These are phyloP conservation scores for Tinea semifulvella DNA, from an alignment of 2,888 invertebrate species.

Conservation along the genomic window DNA sequence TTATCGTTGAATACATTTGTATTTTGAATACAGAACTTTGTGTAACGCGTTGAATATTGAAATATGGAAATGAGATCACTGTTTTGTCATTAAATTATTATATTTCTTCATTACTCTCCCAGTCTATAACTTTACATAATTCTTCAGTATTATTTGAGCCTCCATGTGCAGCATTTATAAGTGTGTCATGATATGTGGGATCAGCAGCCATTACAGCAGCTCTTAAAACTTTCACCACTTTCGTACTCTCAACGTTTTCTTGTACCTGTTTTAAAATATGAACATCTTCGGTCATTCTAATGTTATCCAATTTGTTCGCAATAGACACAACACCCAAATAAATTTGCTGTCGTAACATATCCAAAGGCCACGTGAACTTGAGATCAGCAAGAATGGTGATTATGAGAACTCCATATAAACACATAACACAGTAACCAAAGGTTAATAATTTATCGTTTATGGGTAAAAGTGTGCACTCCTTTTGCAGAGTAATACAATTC, in stretches of 20 bases:
- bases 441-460: slow-evolving; percentile 38
- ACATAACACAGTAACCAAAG: slow-evolving; percentile 33
- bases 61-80: too few species aligned
- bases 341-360: slow-evolving; percentile 35
- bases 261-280: slow-evolving; percentile 36
- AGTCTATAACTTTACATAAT: too few species aligned
- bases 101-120: too few species aligned
- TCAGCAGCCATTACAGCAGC: slow-evolving; percentile 24
- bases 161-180: slow-evolving; percentile 17
- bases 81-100: too few species aligned
- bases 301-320: slow-evolving; percentile 19
- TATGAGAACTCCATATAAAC: slow-evolving; percentile 36
- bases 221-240: slow-evolving; percentile 33
- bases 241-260: slow-evolving; percentile 30
- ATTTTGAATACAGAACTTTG: background rate
- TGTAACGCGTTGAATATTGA: too few species aligned
- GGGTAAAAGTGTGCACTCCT: slow-evolving; percentile 39
- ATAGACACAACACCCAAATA: slow-evolving; percentile 39
- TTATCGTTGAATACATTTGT: slow-evolving; percentile 9
- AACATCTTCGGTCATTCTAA: slow-evolving; percentile 24
- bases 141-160: too few species aligned
- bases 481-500: slow-evolving; percentile 38
- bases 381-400: slow-evolving; percentile 37
- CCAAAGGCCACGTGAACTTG: slow-evolving; percentile 42
- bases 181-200: slow-evolving; percentile 14